Conservation (phyloP, 1,140 invertebrate genomes). For the Grapholita molesta region DNA sequence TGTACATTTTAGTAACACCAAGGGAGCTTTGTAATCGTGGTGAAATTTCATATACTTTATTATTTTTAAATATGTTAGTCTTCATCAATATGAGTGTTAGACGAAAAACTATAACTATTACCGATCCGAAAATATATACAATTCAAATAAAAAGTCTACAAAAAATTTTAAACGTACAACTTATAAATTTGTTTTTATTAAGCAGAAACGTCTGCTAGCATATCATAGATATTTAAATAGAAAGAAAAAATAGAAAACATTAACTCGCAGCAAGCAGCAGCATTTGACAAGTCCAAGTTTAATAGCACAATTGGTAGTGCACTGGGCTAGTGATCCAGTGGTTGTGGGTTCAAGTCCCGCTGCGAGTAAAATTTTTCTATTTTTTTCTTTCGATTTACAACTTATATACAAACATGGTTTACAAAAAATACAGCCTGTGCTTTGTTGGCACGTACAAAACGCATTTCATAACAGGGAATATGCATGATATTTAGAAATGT, state of each 20-base stretch:
- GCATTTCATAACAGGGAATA: not conserved
- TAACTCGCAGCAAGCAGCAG: too few relatives aligned
- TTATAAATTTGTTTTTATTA: too few relatives aligned
- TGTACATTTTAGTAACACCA: not conserved
- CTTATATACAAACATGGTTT: not conserved
- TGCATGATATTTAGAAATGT: too few relatives aligned
- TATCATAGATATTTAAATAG: too few relatives aligned
- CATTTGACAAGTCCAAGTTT: too few relatives aligned
- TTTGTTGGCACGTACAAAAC: slow-evolving; percentile 27
- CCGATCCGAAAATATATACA: not conserved
- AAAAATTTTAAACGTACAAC: too few relatives aligned
- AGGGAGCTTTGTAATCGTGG: not conserved
- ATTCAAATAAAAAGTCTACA: not conserved
- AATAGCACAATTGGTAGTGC: too few relatives aligned
- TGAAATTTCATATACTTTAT: not conserved
- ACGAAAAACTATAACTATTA: not conserved
- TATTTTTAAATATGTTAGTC: slow-evolving; percentile 6
- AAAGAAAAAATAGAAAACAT: too few relatives aligned
- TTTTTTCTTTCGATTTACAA: not conserved
- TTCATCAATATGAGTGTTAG: not conserved
- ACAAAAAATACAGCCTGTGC: slow-evolving; percentile 16
- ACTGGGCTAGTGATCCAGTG: too few relatives aligned
- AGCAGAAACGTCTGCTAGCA: too few relatives aligned
- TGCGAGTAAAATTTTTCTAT: too few relatives aligned
- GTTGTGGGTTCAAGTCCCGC: too few relatives aligned